Conservation (phyloP, 2,888 invertebrate species). For the Spatulosminthurus flaviceps region DNA sequence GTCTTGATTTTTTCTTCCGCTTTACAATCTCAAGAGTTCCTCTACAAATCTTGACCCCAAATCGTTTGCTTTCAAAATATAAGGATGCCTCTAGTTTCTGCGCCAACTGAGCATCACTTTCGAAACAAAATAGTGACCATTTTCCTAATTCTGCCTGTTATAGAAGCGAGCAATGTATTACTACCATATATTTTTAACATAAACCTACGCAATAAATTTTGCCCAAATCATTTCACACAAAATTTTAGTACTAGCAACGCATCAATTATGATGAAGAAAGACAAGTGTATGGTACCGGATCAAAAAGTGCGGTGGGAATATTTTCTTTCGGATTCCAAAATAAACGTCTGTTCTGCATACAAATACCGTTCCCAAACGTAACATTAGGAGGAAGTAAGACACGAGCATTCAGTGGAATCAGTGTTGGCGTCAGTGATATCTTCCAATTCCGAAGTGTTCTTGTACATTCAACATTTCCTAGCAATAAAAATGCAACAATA, state of each 20-base stretch:
- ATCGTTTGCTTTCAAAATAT: neutral
- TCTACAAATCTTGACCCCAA: neutral
- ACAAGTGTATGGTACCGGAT: too few species aligned
- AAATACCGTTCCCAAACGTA: neutral
- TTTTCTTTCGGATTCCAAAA: conserved; percentile 29
- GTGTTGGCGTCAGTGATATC: neutral
- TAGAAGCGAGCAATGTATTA: too few species aligned
- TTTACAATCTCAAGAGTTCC: conserved; percentile 1
- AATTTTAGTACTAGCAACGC: too few species aligned
- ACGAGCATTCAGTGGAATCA: neutral
- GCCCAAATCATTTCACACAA: too few species aligned
- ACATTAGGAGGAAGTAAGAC: conserved; percentile 6
- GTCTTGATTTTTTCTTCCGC: neutral
- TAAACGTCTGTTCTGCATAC: neutral
- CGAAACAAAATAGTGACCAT: conserved; percentile 12
- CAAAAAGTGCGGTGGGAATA: neutral
- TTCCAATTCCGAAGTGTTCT: neutral
- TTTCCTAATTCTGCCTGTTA: neutral
- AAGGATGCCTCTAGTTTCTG: neutral
- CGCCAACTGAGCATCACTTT: neutral
- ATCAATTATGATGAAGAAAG: too few species aligned
- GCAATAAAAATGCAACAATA: neutral
- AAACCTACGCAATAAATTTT: too few species aligned
- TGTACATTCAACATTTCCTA: conserved; percentile 11
- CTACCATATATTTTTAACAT: too few species aligned